Evolutionary conservation across 1,140 invertebrate species (phyloP), one percentile per base, ranked within the genome.

Genomic region (Homalodisca vitripennis): DNA sequence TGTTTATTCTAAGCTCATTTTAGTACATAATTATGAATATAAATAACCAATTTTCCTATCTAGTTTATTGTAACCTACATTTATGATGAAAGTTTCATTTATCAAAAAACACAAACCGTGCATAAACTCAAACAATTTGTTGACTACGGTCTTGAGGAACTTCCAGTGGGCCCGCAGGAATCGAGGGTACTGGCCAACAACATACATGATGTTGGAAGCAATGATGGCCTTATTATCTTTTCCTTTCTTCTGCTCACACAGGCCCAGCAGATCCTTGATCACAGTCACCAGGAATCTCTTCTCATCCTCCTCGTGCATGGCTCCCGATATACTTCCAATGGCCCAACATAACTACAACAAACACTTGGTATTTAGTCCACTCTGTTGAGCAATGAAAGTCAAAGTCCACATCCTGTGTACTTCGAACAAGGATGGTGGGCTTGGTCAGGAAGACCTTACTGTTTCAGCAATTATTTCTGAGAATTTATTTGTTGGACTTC

Each of bases 211-310:
- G 80, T 99, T 99, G 70, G 97, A 98, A 3, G 98, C 98, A 77
- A 99, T 98, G 65, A 99, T 99, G 57, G 98, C 98, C 83, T 99
- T 99, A 80, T 99, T 99, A 81, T 99, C 98, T 84, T 99, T 99
- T 12, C 98, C 98, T 75, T 98, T 92, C 79, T 99, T 99, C 79
- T 99, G 97, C 80, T 99, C 98, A 82, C 98, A 99, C 13, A 99
- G 81, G 1, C 97, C 97, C 32, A 99, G 85, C 63, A 99, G 84
- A 81, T 99, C 98, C 82, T 99, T 98, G 71, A 99, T 99, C 34
- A 99, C 98, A 67, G 97, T 98, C 57, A 99, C 98, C 71, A 99
- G 85, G 84, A 99, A 99, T 62, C 97, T 84, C 78, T 99, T 99
- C 79, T 99, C 98, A 81, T 99, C 98, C 81, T 99, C 98, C 83